Conservation (phyloP, 64 coral and sea anemone genomes). For the Pachyseris speciosa region DNA sequence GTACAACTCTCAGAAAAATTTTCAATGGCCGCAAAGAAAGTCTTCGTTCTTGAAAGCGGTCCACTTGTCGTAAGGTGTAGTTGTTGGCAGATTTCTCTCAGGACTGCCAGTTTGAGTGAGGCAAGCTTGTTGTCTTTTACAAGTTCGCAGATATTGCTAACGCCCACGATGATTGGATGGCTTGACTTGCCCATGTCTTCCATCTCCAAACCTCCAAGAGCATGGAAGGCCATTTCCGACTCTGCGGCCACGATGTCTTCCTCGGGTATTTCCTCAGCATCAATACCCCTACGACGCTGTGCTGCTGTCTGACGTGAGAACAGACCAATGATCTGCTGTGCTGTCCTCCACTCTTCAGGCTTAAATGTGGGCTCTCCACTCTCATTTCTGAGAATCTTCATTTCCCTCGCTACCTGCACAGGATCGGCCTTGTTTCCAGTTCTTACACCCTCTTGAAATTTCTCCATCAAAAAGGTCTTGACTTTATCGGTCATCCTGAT, state of each 20-base stretch:
- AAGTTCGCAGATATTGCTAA: no score
- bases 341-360: slow-evolving; percentile 53
- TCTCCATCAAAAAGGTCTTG: slow-evolving; percentile 43
- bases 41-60: slow-evolving; percentile 25
- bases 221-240: no score
- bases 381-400: slow-evolving; percentile 31
- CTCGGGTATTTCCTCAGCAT: no score
- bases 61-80: slow-evolving; percentile 29
- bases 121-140: no score
- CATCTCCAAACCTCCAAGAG: neutral
- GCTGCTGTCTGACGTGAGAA: slow-evolving; percentile 52
- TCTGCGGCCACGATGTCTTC: no score
- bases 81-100: no score
- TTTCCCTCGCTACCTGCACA: slow-evolving; percentile 43
- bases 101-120: no score
- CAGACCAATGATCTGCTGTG: slow-evolving; percentile 38
- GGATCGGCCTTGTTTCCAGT: slow-evolving; percentile 46
- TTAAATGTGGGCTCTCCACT: neutral
- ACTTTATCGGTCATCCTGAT: slow-evolving; percentile 16
- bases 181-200: no score
- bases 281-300: no score
- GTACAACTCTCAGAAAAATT: neutral
- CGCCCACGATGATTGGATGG: no score
- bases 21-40: slow-evolving; percentile 14
- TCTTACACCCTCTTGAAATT: slow-evolving; percentile 20